Base-by-base conservation (phyloP, 1,140 invertebrate species). In the Drosophila paulistorum region DNA sequence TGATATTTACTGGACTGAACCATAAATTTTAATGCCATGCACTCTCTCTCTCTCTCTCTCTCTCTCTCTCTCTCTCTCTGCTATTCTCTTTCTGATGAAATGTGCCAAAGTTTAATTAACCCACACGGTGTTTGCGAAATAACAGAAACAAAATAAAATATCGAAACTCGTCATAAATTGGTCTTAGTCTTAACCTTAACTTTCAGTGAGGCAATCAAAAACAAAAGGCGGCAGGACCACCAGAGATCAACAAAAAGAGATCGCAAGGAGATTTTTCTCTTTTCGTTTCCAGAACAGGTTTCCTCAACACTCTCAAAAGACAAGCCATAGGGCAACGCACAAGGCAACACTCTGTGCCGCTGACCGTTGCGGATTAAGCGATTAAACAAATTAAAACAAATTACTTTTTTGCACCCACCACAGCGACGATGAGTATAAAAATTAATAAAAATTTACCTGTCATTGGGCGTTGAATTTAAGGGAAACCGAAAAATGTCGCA, bases 341-440 rank as follows among this genome's bases (percentile, higher is more conserved):
- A 51, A 3, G 17, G 45, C 45, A 23, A 41, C 20, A 14, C 57
- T n/a, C 26, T 69, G 45, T 10, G 17, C 54, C 33, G 30, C 14
- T 62, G 74, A 65, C 65, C 60, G 81, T 68, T 79, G 78, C 76
- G 82, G 86, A 90, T 90, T 90, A 90, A 90, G 86, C 89, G 86
- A 90, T 90, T 90, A 90, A 90, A 80, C 87, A 90, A 90, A 90
- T 90, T 90, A 90, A 90, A 90, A 90, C 86, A 90, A 90, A 90
- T 90, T 90, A 86, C 81, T 85, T 90, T 90, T 86, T 85, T 87
- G 83, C 86, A 90, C 82, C 84, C 85, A 89, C 84, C 84, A 90
- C 84, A 70, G 84, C 77, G 84, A 65, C 79, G 79, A 73, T 69
- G 65, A 69, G 83, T 76, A 87, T 87, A 79, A 87, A 51, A 87